A percentile compares a stretch with the other conserved stretches of the same genome.
phyloP scores from a whole-genome alignment of 2,797 vertebrate species.

The Babyrousa celebensis region DNA sequence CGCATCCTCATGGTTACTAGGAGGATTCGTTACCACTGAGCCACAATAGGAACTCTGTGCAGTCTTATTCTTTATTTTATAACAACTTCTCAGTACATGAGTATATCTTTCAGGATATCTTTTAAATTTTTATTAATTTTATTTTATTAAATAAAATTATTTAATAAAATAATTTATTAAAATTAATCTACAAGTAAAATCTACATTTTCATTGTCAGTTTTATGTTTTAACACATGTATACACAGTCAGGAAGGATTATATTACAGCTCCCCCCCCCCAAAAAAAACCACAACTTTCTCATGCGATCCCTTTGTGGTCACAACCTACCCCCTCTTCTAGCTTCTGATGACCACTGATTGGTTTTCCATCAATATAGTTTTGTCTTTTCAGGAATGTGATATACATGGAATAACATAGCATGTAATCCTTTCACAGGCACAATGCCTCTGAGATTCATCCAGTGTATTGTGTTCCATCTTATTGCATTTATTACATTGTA shows the following conservation, averaged over 20 bases:
- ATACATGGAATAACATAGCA: neutral
- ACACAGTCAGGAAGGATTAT: neutral
- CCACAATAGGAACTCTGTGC: too few relatives aligned
- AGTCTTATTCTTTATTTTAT: neutral
- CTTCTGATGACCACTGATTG: neutral
- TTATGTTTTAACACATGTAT: neutral
- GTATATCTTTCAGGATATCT: neutral
- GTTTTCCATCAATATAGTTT: neutral
- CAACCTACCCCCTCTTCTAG: neutral
- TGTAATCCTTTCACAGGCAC: neutral
- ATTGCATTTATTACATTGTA: neutral
- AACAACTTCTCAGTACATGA: neutral
- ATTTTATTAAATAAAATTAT: too few relatives aligned
- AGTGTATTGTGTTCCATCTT: neutral
- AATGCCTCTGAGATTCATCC: neutral
- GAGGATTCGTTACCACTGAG: too few relatives aligned
- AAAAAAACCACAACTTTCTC: neutral
- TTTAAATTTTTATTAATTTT: neutral
- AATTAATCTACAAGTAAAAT: slow-evolving; percentile 28
- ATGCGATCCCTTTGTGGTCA: neutral
- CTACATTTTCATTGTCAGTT: slow-evolving; percentile 20
- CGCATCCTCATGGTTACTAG: too few relatives aligned
- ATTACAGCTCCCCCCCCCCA: neutral
- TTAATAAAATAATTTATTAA: too few relatives aligned
- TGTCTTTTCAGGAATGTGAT: neutral